Evolutionary conservation across 2,113 vertebrate genomes (phyloP).

Genomic region (Apistogramma diplotaenia): DNA sequence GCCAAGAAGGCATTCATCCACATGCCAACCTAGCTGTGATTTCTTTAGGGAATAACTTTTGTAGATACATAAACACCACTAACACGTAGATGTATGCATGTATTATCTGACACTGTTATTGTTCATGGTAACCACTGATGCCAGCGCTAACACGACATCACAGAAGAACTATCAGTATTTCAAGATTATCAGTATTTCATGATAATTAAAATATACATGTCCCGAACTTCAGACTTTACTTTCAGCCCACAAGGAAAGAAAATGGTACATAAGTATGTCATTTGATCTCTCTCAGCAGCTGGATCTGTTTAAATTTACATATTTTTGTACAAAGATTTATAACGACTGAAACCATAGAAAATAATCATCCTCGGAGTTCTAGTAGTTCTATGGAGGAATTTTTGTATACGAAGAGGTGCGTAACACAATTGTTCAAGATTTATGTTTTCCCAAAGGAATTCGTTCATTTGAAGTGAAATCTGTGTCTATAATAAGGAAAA

Average conservation of each 20-base stretch:
- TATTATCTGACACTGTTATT: neutral
- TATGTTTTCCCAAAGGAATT: neutral
- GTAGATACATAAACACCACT: neutral
- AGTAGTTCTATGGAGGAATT: neutral
- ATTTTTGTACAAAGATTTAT: no score
- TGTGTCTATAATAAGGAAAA: neutral
- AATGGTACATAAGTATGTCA: no score
- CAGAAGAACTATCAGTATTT: neutral
- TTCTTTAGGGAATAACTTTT: neutral
- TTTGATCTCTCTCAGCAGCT: no score
- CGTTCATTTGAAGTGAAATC: neutral
- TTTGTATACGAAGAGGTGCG: neutral
- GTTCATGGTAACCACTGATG: neutral
- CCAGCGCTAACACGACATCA: neutral
- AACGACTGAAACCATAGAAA: no score
- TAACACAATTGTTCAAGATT: neutral
- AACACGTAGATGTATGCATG: neutral
- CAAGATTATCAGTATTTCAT: no score
- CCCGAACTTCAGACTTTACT: no score
- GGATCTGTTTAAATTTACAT: no score
- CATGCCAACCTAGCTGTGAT: neutral
- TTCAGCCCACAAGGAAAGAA: no score
- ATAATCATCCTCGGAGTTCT: neutral
- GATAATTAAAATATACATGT: no score
- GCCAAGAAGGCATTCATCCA: neutral